Base-by-base conservation (phyloP, 2,797 vertebrate genomes). In the Eospalax fontanierii region DNA sequence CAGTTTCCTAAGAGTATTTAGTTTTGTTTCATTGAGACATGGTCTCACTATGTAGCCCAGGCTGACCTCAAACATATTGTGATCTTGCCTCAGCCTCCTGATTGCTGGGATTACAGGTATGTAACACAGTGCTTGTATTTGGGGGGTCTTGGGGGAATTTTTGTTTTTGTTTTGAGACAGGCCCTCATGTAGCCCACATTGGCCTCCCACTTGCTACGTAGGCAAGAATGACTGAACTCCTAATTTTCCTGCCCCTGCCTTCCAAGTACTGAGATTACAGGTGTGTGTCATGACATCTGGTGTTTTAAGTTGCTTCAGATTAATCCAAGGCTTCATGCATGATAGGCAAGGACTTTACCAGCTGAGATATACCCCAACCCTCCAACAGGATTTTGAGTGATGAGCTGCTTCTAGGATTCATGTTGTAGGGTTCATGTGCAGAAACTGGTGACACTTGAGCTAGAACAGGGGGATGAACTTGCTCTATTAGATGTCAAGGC, bases 381-480 rank as follows among this genome's bases (percentile, higher is more conserved):
- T 43, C 35, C 61, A 65, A 63, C 6, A 73, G 87, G 57, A 78
- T 61, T 96, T 81, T 91, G 50, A 93, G 89, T 84, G 24, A 79
- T 80, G 63, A 91, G 68, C 74, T 90, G 21, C 71, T 88, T 21
- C 22, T 89, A 90, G 79, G 91, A 66, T 87, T 87, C 43, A 66
- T 54, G 35, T 74, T 93, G 81, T 15, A 90, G 24, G 87, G 71
- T 79, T 90, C 75, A 70, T 43, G 22, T 94, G 50, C 63, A 66
- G 75, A n/a, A 88, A 82, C n/a, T 65, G 30, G 54, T 79, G 38
- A 63, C 78, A 43, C 59, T 57, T 33, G 70, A 94, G 70, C 33
- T 94, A 84, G 66, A 81, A 81, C 24, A 91, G 28, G 28, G 89
- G 79, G 50, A n/a, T 81, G 43, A 81, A 91, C 35, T 82, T 82